Conservation (phyloP, 2,113 vertebrate species). For the Crotalus tigris region DNA sequence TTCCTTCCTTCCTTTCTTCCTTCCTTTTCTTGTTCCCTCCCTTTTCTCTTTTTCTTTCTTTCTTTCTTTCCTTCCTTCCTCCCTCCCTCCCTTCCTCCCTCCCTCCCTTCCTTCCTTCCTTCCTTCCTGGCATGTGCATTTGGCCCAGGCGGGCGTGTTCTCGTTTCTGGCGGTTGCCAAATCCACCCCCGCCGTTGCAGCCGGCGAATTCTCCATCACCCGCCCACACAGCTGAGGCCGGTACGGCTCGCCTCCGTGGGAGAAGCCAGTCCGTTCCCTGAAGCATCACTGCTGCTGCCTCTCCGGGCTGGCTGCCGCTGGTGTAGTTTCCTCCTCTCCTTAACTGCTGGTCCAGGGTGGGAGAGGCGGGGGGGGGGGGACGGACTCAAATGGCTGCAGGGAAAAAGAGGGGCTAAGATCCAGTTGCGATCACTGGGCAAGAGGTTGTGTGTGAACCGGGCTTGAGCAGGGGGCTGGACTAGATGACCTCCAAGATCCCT, state of each 20-base stretch:
- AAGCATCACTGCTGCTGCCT: neutral
- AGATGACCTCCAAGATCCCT: neutral
- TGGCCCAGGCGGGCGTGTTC: neutral
- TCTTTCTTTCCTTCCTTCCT: too few species aligned
- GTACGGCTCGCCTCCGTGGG: neutral
- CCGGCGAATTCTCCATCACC: constrained; percentile 12
- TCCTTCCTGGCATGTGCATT: neutral
- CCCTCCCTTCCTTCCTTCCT: neutral
- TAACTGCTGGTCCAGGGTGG: neutral
- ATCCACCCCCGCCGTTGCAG: constrained; percentile 1
- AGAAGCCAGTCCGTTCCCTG: neutral
- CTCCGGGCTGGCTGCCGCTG: neutral
- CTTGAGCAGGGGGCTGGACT: neutral
- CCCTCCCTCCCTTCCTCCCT: too few species aligned
- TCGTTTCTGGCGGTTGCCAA: neutral
- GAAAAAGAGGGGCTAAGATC: neutral
- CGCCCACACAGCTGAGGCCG: constrained; percentile 3
- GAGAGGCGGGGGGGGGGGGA: too few species aligned
- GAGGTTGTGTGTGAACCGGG: neutral
- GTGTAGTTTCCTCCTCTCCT: neutral
- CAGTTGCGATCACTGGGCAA: neutral
- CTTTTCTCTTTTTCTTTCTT: rapidly evolving
- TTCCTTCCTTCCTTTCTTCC: too few species aligned
- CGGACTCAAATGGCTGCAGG: neutral
- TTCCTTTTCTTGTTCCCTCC: rapidly evolving